These are phyloP conservation scores for Argopecten irradians DNA, from an alignment of 1,140 invertebrate genomes.

Conservation along the genomic window DNA sequence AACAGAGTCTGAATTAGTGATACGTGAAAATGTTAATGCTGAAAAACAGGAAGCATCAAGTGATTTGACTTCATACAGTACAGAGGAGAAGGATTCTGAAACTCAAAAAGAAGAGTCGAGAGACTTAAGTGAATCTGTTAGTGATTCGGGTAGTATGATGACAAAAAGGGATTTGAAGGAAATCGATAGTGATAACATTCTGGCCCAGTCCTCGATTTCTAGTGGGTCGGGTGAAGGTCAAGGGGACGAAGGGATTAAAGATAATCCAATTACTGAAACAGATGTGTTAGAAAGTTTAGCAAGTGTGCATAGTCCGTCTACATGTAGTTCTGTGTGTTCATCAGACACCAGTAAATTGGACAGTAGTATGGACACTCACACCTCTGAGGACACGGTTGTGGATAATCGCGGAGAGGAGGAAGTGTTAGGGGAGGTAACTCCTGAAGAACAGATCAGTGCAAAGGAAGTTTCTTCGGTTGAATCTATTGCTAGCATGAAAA, in stretches of 20 bases:
- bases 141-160: neutral
- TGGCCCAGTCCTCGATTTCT: neutral
- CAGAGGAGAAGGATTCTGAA: neutral
- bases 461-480: neutral
- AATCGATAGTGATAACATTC: neutral
- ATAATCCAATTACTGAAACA: slow-evolving; percentile 10
- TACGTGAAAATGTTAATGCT: neutral
- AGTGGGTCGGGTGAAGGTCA: neutral
- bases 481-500: slow-evolving; percentile 18
- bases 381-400: slow-evolving; percentile 65
- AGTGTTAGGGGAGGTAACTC: neutral
- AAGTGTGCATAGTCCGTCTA: slow-evolving; percentile 36
- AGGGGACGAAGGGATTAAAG: neutral
- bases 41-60: neutral
- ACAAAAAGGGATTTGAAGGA: slow-evolving; percentile 16
- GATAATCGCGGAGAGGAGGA: slow-evolving; percentile 41
- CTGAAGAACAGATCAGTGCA: neutral
- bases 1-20: neutral
- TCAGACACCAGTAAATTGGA: slow-evolving; percentile 67
- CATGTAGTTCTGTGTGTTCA: slow-evolving; percentile 42
- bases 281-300: slow-evolving; percentile 23
- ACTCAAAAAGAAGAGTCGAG: neutral
- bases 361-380: slow-evolving; percentile 69
- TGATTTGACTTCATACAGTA: neutral
- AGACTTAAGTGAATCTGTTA: neutral